Evolutionary conservation across 1,140 invertebrate genomes (phyloP), one percentile per base, ranked within the genome.

Genomic region (Cepaea nemoralis): DNA sequence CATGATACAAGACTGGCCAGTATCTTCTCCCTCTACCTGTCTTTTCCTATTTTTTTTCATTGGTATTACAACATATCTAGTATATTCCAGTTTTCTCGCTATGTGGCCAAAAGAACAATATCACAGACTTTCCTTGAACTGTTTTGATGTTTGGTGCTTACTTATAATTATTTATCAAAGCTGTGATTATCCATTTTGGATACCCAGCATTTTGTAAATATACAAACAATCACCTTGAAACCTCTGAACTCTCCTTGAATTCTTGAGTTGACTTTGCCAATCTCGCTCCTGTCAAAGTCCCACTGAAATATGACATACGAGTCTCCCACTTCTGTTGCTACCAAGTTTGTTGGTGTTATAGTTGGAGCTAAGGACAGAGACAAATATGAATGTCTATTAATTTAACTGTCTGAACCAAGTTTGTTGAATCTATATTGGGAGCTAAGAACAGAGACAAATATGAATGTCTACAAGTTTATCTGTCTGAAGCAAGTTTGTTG

Each of bases 201-300:
- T n/a, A n/a, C n/a, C n/a, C n/a, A n/a, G n/a, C n/a, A n/a, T n/a
- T n/a, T n/a, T n/a, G n/a, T n/a, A 48, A 19, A 48, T 8, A 48
- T 8, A 19, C 5, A 39, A 71, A 77, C 37, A 48, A 71, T 81
- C 77, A 88, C 87, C 85, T 88, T 87, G 42, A 87, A 88, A 39
- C 87, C 86, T 70, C 71, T 78, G 77, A 88, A 87, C 40, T 85
- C 79, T 42, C 87, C 87, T 50, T 79, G 80, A 1, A 88, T 75
- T n/a, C 50, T 79, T 19, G 80, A 81, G 50, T 81, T 55, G 19
- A 59, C 48, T n/a, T 77, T 80, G 19, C 66, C 71, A 45, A 82
- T 67, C 24, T 77, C 77, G 33, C 12, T 24, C 19, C 75, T 80
- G 19, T 69, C 80, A 83, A 86, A 87, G 10, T 83, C 83, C 87